Evolutionary conservation across 2,888 invertebrate genomes (phyloP).

Genomic region (Bugulina stolonifera): DNA sequence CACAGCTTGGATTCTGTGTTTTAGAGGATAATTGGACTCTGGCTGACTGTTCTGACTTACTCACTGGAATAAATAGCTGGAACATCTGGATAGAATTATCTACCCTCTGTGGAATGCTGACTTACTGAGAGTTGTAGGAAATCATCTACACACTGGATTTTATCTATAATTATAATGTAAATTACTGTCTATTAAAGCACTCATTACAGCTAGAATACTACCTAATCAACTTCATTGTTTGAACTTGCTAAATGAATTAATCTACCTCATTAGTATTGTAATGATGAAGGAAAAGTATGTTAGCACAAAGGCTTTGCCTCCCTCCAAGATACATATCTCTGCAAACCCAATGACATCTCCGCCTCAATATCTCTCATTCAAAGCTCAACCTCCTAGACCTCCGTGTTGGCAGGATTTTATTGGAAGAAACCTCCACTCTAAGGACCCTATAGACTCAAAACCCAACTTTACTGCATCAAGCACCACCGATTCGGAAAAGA

Average conservation of each 20-base stretch:
- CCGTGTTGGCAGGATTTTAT: conserved; percentile 25
- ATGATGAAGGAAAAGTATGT: not conserved
- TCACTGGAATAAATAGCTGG: no score
- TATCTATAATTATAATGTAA: no score
- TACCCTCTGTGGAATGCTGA: no score
- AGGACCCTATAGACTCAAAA: not conserved
- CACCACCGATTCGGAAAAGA: not conserved
- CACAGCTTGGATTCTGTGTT: no score
- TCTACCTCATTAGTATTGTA: not conserved
- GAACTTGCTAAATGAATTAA: conserved; percentile 2
- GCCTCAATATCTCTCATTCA: conserved; percentile 9
- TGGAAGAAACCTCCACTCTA: not conserved
- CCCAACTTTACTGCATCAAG: not conserved
- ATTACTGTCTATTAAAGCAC: no score
- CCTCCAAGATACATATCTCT: conserved; percentile 20
- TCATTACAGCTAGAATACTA: no score
- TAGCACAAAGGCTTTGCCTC: not conserved
- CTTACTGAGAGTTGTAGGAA: no score
- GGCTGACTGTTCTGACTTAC: no score
- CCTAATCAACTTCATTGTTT: conserved; percentile 2
- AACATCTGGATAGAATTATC: no score
- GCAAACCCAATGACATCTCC: not conserved
- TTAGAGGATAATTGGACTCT: no score
- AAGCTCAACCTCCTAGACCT: conserved; percentile 6
- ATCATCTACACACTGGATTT: no score